These are phyloP conservation scores for Sweltsa coloradensis DNA, from an alignment of 1,140 invertebrate genomes.

Conservation along the genomic window DNA sequence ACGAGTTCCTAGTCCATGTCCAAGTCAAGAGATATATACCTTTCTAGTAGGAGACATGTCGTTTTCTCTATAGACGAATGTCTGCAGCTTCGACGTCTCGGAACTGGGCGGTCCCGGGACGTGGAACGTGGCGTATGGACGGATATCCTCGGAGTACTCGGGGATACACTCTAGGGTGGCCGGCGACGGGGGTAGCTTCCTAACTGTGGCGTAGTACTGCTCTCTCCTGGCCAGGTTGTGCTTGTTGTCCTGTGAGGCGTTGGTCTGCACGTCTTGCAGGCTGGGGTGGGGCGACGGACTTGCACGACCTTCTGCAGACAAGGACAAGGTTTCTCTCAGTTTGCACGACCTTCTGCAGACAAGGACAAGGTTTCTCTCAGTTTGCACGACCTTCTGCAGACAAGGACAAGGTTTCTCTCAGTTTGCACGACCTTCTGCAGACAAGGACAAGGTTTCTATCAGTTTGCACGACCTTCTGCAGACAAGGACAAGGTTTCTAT, in stretches of 20 bases:
- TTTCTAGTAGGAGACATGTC: constrained; percentile 10
- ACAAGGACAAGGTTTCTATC: too few relatives aligned
- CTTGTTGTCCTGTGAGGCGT: constrained; percentile 18
- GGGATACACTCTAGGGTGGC: constrained; percentile 20
- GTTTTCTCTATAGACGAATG: constrained; percentile 14
- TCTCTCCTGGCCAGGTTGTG: constrained; percentile 19
- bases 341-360: too few relatives aligned
- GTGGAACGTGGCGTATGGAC: constrained; percentile 28
- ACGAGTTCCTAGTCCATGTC: too few relatives aligned
- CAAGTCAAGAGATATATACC: too few relatives aligned
- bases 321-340: too few relatives aligned
- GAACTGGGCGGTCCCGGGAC: constrained; percentile 18
- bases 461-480: too few relatives aligned
- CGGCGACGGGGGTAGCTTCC: constrained; percentile 20
- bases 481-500: too few relatives aligned
- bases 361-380: too few relatives aligned
- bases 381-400: too few relatives aligned
- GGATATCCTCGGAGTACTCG: constrained; percentile 27
- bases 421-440: too few relatives aligned
- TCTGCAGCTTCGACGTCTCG: constrained; percentile 11
- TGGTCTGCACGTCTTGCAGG: constrained; percentile 9
- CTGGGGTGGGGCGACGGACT: constrained; percentile 3
- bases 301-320: not conserved
- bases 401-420: too few relatives aligned
- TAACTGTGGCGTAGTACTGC: constrained; percentile 21